phyloP scores from a whole-genome alignment of 2,113 vertebrate genomes.

The Lepisosteus osseus region DNA sequence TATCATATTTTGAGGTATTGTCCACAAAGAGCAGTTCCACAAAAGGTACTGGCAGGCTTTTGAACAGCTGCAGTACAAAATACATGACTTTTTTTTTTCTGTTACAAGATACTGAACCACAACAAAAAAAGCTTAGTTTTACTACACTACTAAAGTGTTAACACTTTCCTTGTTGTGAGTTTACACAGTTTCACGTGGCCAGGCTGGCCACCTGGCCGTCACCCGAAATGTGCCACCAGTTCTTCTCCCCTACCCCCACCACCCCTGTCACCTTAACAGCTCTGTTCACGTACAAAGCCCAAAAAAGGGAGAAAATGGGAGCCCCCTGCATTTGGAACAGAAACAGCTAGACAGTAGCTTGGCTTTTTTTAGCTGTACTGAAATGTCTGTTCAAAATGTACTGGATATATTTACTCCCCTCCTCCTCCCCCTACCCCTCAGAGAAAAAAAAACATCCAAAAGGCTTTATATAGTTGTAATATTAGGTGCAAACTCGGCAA shows the following conservation, averaged over 20 bases:
- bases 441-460: constrained; percentile 33
- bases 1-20: constrained; percentile 35
- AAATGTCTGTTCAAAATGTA: constrained; percentile 30
- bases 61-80: neutral
- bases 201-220: constrained; percentile 26
- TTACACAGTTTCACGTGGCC: constrained; percentile 22
- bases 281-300: constrained; percentile 26
- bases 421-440: no score
- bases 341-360: constrained; percentile 42
- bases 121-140: constrained; percentile 18
- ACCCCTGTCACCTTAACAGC: constrained; percentile 17
- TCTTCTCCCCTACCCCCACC: constrained; percentile 14
- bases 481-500: constrained; percentile 78
- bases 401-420: constrained; percentile 25
- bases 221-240: constrained; percentile 9
- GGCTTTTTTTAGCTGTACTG: constrained; percentile 31
- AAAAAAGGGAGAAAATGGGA: constrained; percentile 16
- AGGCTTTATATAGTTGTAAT: constrained; percentile 53
- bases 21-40: constrained; percentile 17
- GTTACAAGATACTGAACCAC: constrained; percentile 17
- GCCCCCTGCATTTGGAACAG: constrained; percentile 23
- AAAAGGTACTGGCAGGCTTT: constrained; percentile 22
- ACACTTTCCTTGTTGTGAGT: constrained; percentile 25
- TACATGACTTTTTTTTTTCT: constrained; percentile 4
- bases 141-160: constrained; percentile 30